Percentiles rank a stretch among this genome's conserved stretches.
These are phyloP conservation scores for Erebia palarica DNA, from an alignment of 2,888 invertebrate genomes.

Conservation along the genomic window DNA sequence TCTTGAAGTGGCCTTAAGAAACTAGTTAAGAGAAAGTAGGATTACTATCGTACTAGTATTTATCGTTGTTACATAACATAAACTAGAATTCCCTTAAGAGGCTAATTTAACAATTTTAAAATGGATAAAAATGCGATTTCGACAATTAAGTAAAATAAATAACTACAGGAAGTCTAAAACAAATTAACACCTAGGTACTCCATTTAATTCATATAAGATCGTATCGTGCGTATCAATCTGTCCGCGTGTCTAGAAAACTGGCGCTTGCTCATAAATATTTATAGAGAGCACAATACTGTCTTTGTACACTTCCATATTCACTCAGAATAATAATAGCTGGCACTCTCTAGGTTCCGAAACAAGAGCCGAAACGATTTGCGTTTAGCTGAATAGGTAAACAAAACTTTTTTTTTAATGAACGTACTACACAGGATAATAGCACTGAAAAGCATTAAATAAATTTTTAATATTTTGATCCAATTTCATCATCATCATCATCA, in stretches of 20 bases:
- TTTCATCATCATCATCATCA: too few species aligned
- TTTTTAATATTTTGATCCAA: too few species aligned
- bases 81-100: slow-evolving; percentile 43
- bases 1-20: slow-evolving; percentile 78
- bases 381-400: slow-evolving; percentile 61
- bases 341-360: slow-evolving; percentile 74
- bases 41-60: slow-evolving; percentile 70
- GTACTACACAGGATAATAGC: too few species aligned
- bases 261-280: slow-evolving; percentile 80
- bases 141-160: neutral
- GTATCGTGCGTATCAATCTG: slow-evolving; percentile 77
- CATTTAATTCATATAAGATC: slow-evolving; percentile 72
- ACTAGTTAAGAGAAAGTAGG: slow-evolving; percentile 81
- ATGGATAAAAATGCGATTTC: neutral
- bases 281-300: slow-evolving; percentile 73
- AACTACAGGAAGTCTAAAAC: slow-evolving; percentile 52
- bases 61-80: slow-evolving; percentile 71
- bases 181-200: slow-evolving; percentile 73
- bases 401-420: slow-evolving; percentile 42
- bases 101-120: slow-evolving; percentile 20
- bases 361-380: slow-evolving; percentile 76
- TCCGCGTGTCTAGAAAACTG: slow-evolving; percentile 77
- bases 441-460: too few species aligned
- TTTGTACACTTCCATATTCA: slow-evolving; percentile 79
- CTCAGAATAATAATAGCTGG: slow-evolving; percentile 79